Evolutionary conservation across 1,140 invertebrate species (phyloP).

Genomic region (Calephelis virginiensis): DNA sequence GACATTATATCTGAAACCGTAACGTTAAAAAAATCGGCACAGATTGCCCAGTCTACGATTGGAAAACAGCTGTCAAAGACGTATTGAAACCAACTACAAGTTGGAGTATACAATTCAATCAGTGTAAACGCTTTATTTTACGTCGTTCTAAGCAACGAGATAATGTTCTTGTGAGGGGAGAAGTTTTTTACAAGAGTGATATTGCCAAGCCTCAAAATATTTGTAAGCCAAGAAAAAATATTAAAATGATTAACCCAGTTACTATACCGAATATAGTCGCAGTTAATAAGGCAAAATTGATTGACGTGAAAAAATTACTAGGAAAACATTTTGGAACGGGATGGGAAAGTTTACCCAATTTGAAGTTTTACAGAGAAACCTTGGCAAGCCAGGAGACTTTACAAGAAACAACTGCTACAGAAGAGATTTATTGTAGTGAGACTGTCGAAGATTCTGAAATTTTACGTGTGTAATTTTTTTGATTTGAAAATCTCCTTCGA

Average conservation of each 20-base stretch:
- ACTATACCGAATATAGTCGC: constrained; percentile 22
- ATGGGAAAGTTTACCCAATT: constrained; percentile 11
- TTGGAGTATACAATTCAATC: constrained; percentile 21
- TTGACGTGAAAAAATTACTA: constrained; percentile 29
- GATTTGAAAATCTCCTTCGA: not conserved
- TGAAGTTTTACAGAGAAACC: constrained; percentile 4
- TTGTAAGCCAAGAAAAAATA: constrained; percentile 28
- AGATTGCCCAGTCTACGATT: not conserved
- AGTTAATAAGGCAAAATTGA: constrained; percentile 28
- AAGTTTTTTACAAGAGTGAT: constrained; percentile 28
- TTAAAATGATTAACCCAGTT: constrained; percentile 22
- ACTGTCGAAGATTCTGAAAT: not conserved
- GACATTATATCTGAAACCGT: constrained; percentile 22
- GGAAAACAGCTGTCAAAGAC: constrained; percentile 19
- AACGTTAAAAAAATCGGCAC: constrained; percentile 14
- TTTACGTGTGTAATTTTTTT: not conserved
- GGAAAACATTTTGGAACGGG: constrained; percentile 28
- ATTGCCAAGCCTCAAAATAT: constrained; percentile 24
- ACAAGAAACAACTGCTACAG: not conserved
- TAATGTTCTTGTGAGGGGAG: constrained; percentile 25
- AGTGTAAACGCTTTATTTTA: constrained; percentile 32
- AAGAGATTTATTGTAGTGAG: constrained; percentile 2
- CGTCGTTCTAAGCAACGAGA: constrained; percentile 20
- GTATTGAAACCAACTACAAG: constrained; percentile 24
- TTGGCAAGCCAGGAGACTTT: constrained; percentile 1